Percentiles rank a stretch among this genome's conserved stretches.
Evolutionary conservation across 2,888 invertebrate species (phyloP).

Genomic region (Pollenia amentaria): DNA sequence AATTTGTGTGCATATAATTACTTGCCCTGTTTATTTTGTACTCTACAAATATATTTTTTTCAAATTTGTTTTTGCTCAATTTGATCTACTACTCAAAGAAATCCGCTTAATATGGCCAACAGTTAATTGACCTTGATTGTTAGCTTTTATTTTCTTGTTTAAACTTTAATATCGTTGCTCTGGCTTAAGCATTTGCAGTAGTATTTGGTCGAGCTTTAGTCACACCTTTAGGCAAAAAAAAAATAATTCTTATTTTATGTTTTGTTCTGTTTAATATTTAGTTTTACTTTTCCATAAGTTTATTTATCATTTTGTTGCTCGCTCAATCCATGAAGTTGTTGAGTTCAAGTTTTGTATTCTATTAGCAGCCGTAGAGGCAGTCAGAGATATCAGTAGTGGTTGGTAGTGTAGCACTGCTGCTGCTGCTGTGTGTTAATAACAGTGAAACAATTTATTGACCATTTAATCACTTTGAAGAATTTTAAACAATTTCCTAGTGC

Average conservation of each 20-base stretch:
- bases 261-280: constrained; percentile 43
- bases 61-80: constrained; percentile 6
- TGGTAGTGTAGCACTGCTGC: background rate
- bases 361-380: background rate
- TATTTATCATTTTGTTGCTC: background rate
- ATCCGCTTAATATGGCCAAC: constrained; percentile 79
- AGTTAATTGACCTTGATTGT: constrained; percentile 83
- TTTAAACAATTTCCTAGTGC: constrained; percentile 43
- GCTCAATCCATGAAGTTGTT: constrained; percentile 12
- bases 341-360: background rate
- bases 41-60: background rate
- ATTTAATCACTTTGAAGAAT: constrained; percentile 41
- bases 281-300: background rate
- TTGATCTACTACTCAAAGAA: constrained; percentile 32
- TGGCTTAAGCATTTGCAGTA: constrained; percentile 8
- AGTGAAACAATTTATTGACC: constrained; percentile 40
- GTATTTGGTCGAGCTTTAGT: constrained; percentile 52
- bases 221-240: constrained; percentile 54
- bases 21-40: too few species aligned
- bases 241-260: constrained; percentile 29
- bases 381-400: background rate
- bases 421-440: constrained; percentile 38
- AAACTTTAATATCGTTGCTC: constrained; percentile 28
- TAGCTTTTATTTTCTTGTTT: constrained; percentile 75
- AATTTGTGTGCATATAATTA: too few species aligned